Percentiles rank a stretch among this genome's conserved stretches.
Conservation (phyloP, 2,797 vertebrate genomes). For the Tenualosa ilisha region DNA sequence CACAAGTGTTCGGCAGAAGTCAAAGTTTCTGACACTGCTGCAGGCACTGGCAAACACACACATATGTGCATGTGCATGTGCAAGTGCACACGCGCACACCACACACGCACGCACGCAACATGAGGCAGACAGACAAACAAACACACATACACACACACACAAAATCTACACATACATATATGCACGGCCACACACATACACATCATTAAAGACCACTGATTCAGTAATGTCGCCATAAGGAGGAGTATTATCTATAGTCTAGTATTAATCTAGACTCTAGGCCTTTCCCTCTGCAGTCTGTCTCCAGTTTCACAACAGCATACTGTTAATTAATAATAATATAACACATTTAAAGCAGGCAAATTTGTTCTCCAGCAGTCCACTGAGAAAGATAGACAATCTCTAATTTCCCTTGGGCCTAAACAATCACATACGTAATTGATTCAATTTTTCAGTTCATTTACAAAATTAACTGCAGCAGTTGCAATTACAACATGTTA, state of each 20-base stretch:
- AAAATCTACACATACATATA: too few species aligned
- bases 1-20: not conserved
- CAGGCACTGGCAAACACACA: not conserved
- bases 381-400: not conserved
- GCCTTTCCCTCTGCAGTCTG: not conserved
- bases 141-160: too few species aligned
- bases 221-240: too few species aligned
- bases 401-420: not conserved
- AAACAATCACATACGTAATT: not conserved
- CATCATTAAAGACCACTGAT: too few species aligned
- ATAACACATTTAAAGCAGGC: not conserved
- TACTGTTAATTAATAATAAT: not conserved
- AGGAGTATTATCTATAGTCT: not conserved
- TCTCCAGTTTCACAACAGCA: not conserved
- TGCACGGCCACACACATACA: too few species aligned
- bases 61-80: not conserved
- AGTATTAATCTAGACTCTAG: not conserved
- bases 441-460: constrained; percentile 10
- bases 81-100: not conserved
- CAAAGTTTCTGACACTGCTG: not conserved
- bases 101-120: not conserved
- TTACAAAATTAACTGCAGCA: not conserved
- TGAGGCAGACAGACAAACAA: too few species aligned
- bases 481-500: not conserved
- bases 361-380: not conserved